Percentiles rank a stretch among this genome's conserved stretches.
Conservation (phyloP, 2,888 invertebrate species). For the Pocota personata region DNA sequence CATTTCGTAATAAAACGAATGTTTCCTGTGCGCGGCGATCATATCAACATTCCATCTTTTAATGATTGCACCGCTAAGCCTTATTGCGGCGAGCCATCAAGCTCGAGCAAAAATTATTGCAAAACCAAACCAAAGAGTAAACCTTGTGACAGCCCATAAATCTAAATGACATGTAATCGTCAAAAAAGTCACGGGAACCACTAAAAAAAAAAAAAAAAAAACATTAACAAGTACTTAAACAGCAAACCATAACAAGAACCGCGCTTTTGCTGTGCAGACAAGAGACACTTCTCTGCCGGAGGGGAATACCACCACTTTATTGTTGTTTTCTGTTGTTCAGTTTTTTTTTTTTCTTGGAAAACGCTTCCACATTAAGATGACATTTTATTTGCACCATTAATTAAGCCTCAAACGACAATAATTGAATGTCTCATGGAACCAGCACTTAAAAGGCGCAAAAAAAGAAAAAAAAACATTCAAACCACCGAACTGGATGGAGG, state of each 20-base stretch:
- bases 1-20: conserved; percentile 61
- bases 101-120: conserved; percentile 38
- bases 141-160: conserved; percentile 77
- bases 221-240: conserved; percentile 56
- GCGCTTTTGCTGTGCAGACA: background rate
- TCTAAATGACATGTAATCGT: conserved; percentile 77
- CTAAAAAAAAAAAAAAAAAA: conserved; percentile 21
- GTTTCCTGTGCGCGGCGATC: conserved; percentile 59
- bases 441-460: background rate
- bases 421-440: conserved; percentile 51
- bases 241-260: conserved; percentile 61
- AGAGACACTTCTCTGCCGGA: conserved; percentile 11
- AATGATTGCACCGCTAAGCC: conserved; percentile 54
- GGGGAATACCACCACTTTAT: conserved; percentile 8
- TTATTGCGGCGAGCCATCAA: background rate
- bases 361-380: conserved; percentile 61
- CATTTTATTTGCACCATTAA: conserved; percentile 70
- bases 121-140: conserved; percentile 52
- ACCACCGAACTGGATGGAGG: background rate
- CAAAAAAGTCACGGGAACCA: conserved; percentile 63
- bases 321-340: conserved; percentile 9
- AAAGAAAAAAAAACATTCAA: background rate
- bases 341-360: conserved; percentile 39
- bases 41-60: conserved; percentile 70
- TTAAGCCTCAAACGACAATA: conserved; percentile 65